phyloP scores from a whole-genome alignment of 2,888 invertebrate species.

The Catocala fraxini region DNA sequence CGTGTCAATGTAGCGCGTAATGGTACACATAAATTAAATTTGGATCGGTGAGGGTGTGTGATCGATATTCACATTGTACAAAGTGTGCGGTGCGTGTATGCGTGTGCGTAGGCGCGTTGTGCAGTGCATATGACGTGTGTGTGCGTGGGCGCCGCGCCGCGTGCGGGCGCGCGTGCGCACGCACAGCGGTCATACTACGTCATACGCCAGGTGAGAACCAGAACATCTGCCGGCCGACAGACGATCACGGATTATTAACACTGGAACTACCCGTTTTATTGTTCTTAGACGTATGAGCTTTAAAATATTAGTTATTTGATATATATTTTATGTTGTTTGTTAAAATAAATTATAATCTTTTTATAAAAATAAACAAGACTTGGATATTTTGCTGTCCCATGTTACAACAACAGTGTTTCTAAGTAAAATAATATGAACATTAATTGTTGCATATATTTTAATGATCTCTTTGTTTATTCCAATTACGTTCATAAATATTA shows the following conservation, averaged over 20 bases:
- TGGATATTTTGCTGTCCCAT: no score
- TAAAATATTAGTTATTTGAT: background rate
- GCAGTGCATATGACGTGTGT: slow-evolving; percentile 9
- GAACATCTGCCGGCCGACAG: slow-evolving; percentile 72
- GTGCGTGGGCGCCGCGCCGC: slow-evolving; percentile 61
- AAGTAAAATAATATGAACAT: no score
- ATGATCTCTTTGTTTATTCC: no score
- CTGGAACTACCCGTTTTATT: slow-evolving; percentile 39
- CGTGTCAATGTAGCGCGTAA: slow-evolving; percentile 55
- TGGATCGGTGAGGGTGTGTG: slow-evolving; percentile 56
- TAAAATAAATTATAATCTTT: no score
- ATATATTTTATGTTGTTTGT: no score
- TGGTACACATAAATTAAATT: slow-evolving; percentile 61
- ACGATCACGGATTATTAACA: slow-evolving; percentile 30
- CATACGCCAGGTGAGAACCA: slow-evolving; percentile 76
- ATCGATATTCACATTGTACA: slow-evolving; percentile 40
- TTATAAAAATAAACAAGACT: no score
- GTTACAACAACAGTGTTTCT: no score
- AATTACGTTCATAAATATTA: no score
- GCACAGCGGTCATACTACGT: slow-evolving; percentile 58
- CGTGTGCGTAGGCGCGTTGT: background rate
- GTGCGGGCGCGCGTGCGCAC: slow-evolving; percentile 59
- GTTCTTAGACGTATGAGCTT: slow-evolving; percentile 17
- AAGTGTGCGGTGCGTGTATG: slow-evolving; percentile 1
- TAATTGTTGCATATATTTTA: no score